Base-by-base conservation (phyloP, 2,113 vertebrate genomes). In the Pteropus alecto region DNA sequence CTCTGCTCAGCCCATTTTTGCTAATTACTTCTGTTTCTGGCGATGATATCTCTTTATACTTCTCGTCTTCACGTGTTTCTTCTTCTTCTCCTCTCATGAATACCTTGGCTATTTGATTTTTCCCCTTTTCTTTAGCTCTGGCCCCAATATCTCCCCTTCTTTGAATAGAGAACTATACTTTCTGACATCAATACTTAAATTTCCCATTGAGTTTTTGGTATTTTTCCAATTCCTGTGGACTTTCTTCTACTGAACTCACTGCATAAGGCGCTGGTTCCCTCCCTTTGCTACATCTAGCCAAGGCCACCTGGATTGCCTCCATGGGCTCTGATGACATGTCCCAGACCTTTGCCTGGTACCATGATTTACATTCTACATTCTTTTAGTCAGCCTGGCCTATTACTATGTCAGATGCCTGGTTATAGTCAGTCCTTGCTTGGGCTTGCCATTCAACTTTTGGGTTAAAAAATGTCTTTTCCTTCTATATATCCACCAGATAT, bases 311-410 rank as follows among this genome's bases (percentile, higher is more conserved):
- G 14, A 21, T 30, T 51, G 4, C 8, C 63, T 41, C 0, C 0
- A 10, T 26, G 74, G 58, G 3, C 22, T 30, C 56, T 13, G 46
- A 41, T 5, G 46, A 61, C 28, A 10, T 5, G 13, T 41, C 67
- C 0, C 35, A 92, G 26, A 5, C 46, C 28, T 54, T 76, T 46
- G 11, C 68, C 48, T 35, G 33, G 56, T 26, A 54, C 38, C 61
- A 21, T 13, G 68, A 78, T 7, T 38, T 87, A 54, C 1, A 18
- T n/a, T 35, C 26, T 16, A 33, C 14, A 15, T 19, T 67, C 26
- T n/a, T 7, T 30, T 1, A 13, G 46, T 83, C n/a, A 22, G 46
- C 11, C 83, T 96, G 90, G 94, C 97, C 95, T 97, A 97, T 96
- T 30, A 89, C 51, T 51, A 51, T 0, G 1, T 70, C 89, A 48